Base-by-base conservation (phyloP, 2,113 vertebrate genomes). In the Tympanuchus pallidicinctus region DNA sequence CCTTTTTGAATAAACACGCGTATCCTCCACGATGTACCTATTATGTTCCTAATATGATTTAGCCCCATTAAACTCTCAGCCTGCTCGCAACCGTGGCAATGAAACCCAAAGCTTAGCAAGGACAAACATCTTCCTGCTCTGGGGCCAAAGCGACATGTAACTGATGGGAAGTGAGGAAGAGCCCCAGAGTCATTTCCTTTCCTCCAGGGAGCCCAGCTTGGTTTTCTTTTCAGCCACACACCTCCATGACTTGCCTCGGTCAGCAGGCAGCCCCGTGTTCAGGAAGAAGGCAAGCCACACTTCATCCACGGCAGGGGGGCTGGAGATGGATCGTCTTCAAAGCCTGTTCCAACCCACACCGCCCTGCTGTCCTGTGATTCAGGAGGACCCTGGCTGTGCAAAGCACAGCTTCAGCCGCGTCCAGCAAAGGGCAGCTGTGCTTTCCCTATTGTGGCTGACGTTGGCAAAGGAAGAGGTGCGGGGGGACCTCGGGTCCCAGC, bases 351-450 rank as follows among this genome's bases (percentile, higher is more conserved):
- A 54, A 28, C 52, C 52, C 30, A 17, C 15, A 3, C 52, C 52
- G 6, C 15, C 30, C 27, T 54, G 50, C 28, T 27, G 27, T 54
- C 14, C 24, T 15, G 5, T 15, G 25, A 28, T 27, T 27, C 63
- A 11, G 42, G 36, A 67, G 5, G 66, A 1, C 42, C 69, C 43
- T 6, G 0, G 10, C 69, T 22, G 60, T 0, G 0, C 1, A 0
- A 1, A n/a, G 13, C 21, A 3, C 3, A 7, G 19, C 42, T 57
- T 57, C 3, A 10, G 32, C 18, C 32, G 12, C 3, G 32, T 59
- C 32, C 32, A n/a, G 32, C 30, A 19, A 32, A 20, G 25, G 40
- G 66, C 70, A 47, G 30, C 34, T 40, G 18, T 4, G 7, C 56
- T 8, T 43, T 20, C 77, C 69, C 59, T 1, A 1, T 1, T 1